Percentiles rank a stretch among this genome's conserved stretches.
Conservation (phyloP, 2,113 vertebrate genomes). For the Heterochromis multidens region DNA sequence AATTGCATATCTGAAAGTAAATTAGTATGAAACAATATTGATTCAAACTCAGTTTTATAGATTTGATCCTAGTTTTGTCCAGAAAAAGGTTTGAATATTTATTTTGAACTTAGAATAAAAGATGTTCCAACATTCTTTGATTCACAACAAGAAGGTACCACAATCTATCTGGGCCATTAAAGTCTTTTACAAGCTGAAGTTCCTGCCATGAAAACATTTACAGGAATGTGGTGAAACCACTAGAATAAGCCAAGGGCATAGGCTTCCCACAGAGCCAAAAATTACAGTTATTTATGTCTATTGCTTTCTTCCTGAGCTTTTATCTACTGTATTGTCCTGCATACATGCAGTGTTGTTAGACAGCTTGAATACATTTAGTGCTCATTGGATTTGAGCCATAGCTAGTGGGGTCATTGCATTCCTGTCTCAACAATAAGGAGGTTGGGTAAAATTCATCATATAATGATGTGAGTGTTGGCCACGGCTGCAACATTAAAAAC, state of each 20-base stretch:
- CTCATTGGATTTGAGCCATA: neutral
- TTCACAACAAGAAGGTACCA: neutral
- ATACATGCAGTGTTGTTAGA: neutral
- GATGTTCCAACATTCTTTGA: neutral
- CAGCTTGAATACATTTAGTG: neutral
- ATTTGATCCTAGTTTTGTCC: neutral
- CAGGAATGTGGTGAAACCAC: neutral
- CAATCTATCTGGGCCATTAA: neutral
- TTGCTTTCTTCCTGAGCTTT: neutral
- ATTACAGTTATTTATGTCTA: neutral
- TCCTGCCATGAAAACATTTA: neutral
- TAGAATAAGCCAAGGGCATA: neutral
- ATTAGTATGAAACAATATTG: neutral
- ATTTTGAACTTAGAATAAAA: neutral
- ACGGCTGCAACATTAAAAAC: neutral
- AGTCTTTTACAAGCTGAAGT: neutral
- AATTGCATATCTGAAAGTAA: neutral
- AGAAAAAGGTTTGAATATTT: neutral
- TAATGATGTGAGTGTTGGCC: neutral
- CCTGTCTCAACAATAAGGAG: neutral
- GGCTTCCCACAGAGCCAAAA: neutral
- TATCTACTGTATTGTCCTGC: neutral
- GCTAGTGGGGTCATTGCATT: neutral
- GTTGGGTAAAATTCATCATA: neutral
- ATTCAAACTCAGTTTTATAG: neutral